Evolutionary conservation across 2,888 invertebrate species (phyloP).

Genomic region (Macroteleia sp.): DNA sequence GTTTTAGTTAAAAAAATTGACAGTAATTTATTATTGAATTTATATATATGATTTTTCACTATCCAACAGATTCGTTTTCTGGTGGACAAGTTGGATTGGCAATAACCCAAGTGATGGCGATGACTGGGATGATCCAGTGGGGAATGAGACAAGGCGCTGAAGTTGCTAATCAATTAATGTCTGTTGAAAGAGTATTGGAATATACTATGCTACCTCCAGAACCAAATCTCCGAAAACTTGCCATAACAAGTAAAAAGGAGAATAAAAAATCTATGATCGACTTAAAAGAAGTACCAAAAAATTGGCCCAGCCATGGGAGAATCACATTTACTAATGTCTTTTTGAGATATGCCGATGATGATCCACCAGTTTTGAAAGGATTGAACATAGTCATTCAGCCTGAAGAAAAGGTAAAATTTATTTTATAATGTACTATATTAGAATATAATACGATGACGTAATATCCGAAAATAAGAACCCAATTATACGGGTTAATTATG

Average conservation of each 20-base stretch:
- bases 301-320: constrained; percentile 78
- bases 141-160: constrained; percentile 94
- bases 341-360: constrained; percentile 81
- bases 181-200: constrained; percentile 93
- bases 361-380: constrained; percentile 84
- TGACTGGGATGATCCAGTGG: constrained; percentile 88
- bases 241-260: constrained; percentile 30
- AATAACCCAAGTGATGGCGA: constrained; percentile 84
- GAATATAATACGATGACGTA: too few species aligned
- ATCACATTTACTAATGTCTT: not conserved
- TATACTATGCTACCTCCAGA: constrained; percentile 89
- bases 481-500: too few species aligned
- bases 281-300: constrained; percentile 62
- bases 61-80: constrained; percentile 40
- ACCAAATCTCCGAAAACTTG: constrained; percentile 71
- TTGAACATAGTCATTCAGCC: constrained; percentile 80
- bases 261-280: constrained; percentile 27
- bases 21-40: too few species aligned
- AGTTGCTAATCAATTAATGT: constrained; percentile 90
- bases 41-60: too few species aligned
- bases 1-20: too few species aligned
- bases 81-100: constrained; percentile 84
- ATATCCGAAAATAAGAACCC: too few species aligned
- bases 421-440: too few species aligned
- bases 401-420: constrained; percentile 79